Percentiles rank a stretch among this genome's conserved stretches.
Evolutionary conservation across 1,140 invertebrate genomes (phyloP).

Genomic region (Diploscapter pachys): DNA sequence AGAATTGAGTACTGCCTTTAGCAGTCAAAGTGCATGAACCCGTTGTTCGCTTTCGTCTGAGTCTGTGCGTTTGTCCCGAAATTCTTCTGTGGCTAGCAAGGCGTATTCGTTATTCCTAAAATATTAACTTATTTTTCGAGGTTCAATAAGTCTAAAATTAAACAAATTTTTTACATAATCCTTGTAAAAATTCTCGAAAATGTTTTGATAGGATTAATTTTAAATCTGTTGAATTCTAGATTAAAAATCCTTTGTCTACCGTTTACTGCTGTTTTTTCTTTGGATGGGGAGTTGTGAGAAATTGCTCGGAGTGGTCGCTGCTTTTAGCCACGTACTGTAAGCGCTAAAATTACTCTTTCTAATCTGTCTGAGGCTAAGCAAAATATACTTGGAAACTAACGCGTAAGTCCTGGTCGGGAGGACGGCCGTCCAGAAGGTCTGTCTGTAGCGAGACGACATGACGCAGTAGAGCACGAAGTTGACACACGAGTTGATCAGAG

Average conservation of each 20-base stretch:
- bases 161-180: not conserved
- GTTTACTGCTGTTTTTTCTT: conserved; percentile 16
- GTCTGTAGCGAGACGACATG: conserved; percentile 50
- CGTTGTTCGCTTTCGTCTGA: too few species aligned
- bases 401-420: conserved; percentile 38
- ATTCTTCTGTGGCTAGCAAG: conserved; percentile 5
- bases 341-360: not conserved
- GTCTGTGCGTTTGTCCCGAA: too few species aligned
- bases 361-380: too few species aligned
- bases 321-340: conserved; percentile 10
- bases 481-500: conserved; percentile 50
- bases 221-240: too few species aligned
- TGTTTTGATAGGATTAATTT: too few species aligned
- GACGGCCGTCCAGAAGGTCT: conserved; percentile 49
- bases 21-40: too few species aligned
- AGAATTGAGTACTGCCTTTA: too few species aligned
- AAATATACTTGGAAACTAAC: conserved; percentile 11
- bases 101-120: conserved; percentile 19
- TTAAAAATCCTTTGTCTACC: not conserved
- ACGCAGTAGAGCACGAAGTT: conserved; percentile 56
- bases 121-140: not conserved
- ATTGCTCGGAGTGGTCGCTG: conserved; percentile 12
- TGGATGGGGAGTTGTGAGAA: conserved; percentile 15
- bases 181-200: too few species aligned
- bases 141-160: too few species aligned